Percentiles rank a stretch among this genome's conserved stretches.
phyloP scores from a whole-genome alignment of 2,888 invertebrate genomes.

The Nomada lathburiana region DNA sequence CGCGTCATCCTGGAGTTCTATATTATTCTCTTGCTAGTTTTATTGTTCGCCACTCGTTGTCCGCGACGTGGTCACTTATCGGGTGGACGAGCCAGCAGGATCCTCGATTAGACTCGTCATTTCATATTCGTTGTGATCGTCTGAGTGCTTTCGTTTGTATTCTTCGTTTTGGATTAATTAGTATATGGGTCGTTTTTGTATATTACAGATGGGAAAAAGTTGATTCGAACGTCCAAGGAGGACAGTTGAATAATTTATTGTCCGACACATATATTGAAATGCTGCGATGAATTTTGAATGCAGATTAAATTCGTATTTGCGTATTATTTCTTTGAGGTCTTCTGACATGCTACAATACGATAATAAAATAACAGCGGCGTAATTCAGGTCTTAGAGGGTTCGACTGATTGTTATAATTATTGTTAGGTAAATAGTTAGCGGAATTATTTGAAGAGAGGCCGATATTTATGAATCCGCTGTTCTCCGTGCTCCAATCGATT shows the following conservation, averaged over 20 bases:
- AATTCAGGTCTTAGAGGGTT: no score
- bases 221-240: neutral
- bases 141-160: neutral
- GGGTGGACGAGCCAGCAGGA: neutral
- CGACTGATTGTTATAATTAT: neutral
- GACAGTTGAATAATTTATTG: neutral
- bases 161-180: neutral
- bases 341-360: no score
- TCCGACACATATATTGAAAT: no score
- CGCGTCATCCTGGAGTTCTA: constrained; percentile 13
- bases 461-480: neutral
- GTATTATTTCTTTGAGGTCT: no score
- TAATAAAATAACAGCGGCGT: no score
- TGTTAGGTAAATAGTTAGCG: neutral
- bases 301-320: no score
- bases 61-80: constrained; percentile 1
- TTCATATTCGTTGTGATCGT: neutral
- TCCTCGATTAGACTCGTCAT: neutral
- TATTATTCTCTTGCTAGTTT: constrained; percentile 9
- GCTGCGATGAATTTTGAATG: no score
- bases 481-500: neutral
- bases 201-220: neutral
- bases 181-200: neutral
- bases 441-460: neutral
- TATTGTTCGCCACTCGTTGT: constrained; percentile 17